Base-by-base conservation (phyloP, 2,113 vertebrate species). In the Nematolebias whitei region DNA sequence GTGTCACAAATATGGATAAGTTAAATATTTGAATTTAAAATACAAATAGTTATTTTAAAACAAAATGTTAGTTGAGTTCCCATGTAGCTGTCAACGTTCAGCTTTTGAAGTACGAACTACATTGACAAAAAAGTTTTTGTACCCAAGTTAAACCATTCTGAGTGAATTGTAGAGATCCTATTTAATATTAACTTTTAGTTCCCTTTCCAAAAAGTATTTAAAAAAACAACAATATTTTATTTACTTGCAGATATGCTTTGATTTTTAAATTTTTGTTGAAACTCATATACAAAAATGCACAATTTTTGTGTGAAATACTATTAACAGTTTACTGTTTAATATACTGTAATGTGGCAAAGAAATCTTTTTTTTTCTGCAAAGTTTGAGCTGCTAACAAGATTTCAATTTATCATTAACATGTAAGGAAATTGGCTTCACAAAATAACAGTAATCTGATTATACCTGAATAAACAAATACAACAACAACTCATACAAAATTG, bases 401-500 rank as follows among this genome's bases (percentile, higher is more conserved):
- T 32, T 50, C 6, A 22, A 26, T 23, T 24, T 29, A 15, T 55
- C 19, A 29, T 66, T 54, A 23, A 16, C 12, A n/a, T 47, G 44
- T 59, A 20, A 26, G 20, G 66, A 53, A 66, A 59, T 19, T 16
- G 7, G 22, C 26, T 53, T 16, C 38, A 51, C 19, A 64, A 57
- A 45, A 41, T 39, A 53, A n/a, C 49, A 52, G 1, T 62, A 38
- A 43, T 62, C 16, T 45, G 38, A 14, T 58, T 23, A 58, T 2
- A 8, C 58, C 20, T 52, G 15, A 13, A 2, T 18, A n/a, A 29
- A 12, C 22, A 68, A 59, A 54, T 8, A 12, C 20, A 44, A 22
- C 48, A 26, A 45, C 50, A 19, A 12, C 39, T 35, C 29, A 26
- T 13, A 40, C 23, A 12, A 13, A 53, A 18, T 24, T 68, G 38